These are phyloP conservation scores for Zygogramma bicolorata DNA, from an alignment of 2,888 invertebrate species.

Conservation along the genomic window DNA sequence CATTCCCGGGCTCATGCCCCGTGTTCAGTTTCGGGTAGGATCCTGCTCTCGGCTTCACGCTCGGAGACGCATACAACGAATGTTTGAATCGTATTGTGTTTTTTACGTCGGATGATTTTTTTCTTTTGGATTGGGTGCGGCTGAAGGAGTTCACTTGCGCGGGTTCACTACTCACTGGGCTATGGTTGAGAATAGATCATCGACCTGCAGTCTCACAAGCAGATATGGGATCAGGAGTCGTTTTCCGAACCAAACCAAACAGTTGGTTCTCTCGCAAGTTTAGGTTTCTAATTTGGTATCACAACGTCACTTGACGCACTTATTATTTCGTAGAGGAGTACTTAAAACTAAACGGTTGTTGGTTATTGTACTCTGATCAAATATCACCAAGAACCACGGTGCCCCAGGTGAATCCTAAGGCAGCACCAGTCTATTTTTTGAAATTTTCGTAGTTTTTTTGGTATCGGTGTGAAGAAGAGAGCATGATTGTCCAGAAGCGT, in stretches of 20 bases:
- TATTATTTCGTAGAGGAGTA: no score
- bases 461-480: conserved; percentile 51
- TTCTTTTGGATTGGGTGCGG: background rate
- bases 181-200: no score
- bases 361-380: no score
- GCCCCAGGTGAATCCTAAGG: background rate
- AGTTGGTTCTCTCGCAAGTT: no score
- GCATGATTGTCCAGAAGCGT: conserved; percentile 56
- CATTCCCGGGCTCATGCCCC: conserved; percentile 64
- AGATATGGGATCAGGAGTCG: no score
- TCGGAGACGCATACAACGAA: conserved; percentile 61
- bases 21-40: conserved; percentile 50
- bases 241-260: no score
- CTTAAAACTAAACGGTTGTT: no score
- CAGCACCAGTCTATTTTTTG: conserved; percentile 31
- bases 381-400: no score
- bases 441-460: conserved; percentile 41
- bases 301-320: no score
- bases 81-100: conserved; percentile 49
- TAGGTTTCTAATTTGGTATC: no score
- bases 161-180: no score
- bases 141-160: background rate
- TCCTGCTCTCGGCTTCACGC: conserved; percentile 54
- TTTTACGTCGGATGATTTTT: conserved; percentile 28
- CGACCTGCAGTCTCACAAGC: no score